phyloP scores from a whole-genome alignment of 2,888 invertebrate genomes.

The Andrena dorsata region DNA sequence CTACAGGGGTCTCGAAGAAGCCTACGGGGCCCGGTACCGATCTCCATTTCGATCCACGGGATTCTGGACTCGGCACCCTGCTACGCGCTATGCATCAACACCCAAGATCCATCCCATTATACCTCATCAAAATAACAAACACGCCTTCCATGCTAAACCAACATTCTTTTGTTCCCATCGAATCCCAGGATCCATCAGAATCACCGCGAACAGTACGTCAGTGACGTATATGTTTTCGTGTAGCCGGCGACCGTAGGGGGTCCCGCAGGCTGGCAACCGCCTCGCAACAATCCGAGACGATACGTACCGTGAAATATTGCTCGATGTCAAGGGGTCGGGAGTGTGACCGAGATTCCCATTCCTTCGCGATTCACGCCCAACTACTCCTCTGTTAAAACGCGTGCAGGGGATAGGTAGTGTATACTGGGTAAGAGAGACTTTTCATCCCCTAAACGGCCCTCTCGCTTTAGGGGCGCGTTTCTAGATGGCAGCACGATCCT shows the following conservation, averaged over 20 bases:
- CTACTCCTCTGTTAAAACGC: neutral
- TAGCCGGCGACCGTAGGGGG: conserved; percentile 51
- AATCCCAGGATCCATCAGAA: conserved; percentile 82
- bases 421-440: neutral
- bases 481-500: conserved; percentile 62
- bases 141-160: conserved; percentile 82
- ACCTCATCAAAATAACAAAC: conserved; percentile 84
- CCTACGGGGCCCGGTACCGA: conserved; percentile 58
- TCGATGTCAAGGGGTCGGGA: conserved; percentile 51
- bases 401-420: too few relatives aligned
- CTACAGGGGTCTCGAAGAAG: conserved; percentile 78
- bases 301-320: conserved; percentile 62
- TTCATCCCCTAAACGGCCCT: neutral
- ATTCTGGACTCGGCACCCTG: conserved; percentile 80
- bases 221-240: conserved; percentile 64
- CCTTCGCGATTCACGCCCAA: neutral
- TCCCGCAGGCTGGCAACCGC: conserved; percentile 37
- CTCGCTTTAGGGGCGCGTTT: conserved; percentile 1
- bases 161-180: conserved; percentile 82
- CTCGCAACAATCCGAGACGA: conserved; percentile 50
- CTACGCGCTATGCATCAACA: conserved; percentile 85
- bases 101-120: conserved; percentile 84
- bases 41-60: conserved; percentile 71
- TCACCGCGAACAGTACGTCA: conserved; percentile 71
- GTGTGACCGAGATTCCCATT: conserved; percentile 35